Base-by-base conservation (phyloP, 2,797 vertebrate species). In the Gorsachius magnificus region DNA sequence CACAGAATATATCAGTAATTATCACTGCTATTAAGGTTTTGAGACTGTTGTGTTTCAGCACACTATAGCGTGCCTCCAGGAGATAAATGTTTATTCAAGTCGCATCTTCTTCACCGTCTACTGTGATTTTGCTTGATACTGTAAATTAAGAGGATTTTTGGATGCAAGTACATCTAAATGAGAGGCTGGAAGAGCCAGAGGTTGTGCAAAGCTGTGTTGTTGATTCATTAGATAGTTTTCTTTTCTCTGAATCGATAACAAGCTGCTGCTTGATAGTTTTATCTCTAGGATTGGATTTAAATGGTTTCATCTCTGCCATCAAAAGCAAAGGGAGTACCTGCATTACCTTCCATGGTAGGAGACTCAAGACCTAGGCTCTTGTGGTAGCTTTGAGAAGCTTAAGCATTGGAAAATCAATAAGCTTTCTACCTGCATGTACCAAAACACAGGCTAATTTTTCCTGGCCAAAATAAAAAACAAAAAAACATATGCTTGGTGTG, bases 401-500 rank as follows among this genome's bases (percentile, higher is more conserved):
- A 82, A 72, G 43, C 21, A 22, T 8, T 64, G 28, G 28, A 69
- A 76, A 88, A 51, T 36, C n/a, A 51, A 10, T 36, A 41, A 36
- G 11, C 43, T 31, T 74, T 72, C 71, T 48, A 53, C 9, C 3
- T 79, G 7, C 48, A 5, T 61, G 28, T 79, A n/a, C 8, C 14
- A 53, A 83, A 91, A 66, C 60, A 22, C 2, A 29, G 11, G 16
- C 83, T 63, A 38, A 7, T 65, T 78, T 76, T 94, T 77, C 43
- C 51, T 69, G 24, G 10, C 28, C 26, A 53, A 48, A 85, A 57
- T 38, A 25, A 78, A 70, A n/a, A 4, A 4, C 1, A 48, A 13
- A 71, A 82, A 64, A 33, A 0, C 0, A 2, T 0, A 0, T 57
- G 11, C 1, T 41, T 64, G 38, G 3, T 50, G 9, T 48, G 22